These are phyloP conservation scores for Ophioderma brevispina DNA, from an alignment of 35 echinoderm and acorn worm species.

Conservation along the genomic window DNA sequence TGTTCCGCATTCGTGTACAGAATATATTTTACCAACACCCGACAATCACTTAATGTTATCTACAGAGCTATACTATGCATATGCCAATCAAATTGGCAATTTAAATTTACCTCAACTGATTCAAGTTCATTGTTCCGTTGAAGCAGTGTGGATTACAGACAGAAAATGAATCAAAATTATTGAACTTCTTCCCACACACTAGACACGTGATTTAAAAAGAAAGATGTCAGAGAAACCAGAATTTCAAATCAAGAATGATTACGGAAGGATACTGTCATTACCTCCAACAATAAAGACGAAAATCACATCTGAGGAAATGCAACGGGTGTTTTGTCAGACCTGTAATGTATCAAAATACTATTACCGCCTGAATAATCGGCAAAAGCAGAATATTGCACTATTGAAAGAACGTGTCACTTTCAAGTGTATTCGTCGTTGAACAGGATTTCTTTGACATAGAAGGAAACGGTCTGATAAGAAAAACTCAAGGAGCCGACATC, in stretches of 20 bases:
- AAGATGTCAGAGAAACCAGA: background rate
- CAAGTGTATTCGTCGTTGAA: background rate
- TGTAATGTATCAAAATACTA: background rate
- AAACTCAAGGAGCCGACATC: background rate
- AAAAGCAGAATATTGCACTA: background rate
- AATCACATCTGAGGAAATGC: constrained; percentile 31
- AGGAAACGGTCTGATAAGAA: background rate
- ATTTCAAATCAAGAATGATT: constrained; percentile 4
- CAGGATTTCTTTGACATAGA: background rate
- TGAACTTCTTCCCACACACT: constrained; percentile 10
- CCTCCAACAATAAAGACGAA: constrained; percentile 1
- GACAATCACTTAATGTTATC: background rate
- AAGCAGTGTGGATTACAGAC: constrained; percentile 16
- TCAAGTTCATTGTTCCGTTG: constrained; percentile 9
- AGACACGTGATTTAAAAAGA: constrained; percentile 1
- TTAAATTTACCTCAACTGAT: background rate
- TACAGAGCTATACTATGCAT: constrained; percentile 3
- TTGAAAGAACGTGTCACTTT: background rate
- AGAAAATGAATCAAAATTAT: background rate
- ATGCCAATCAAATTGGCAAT: background rate
- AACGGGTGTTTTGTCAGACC: background rate
- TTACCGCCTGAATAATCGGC: background rate
- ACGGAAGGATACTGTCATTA: background rate
- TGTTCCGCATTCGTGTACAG: background rate
- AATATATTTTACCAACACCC: background rate